These are phyloP conservation scores for Nerophis lumbriciformis DNA, from an alignment of 2,113 vertebrate genomes.

Conservation along the genomic window DNA sequence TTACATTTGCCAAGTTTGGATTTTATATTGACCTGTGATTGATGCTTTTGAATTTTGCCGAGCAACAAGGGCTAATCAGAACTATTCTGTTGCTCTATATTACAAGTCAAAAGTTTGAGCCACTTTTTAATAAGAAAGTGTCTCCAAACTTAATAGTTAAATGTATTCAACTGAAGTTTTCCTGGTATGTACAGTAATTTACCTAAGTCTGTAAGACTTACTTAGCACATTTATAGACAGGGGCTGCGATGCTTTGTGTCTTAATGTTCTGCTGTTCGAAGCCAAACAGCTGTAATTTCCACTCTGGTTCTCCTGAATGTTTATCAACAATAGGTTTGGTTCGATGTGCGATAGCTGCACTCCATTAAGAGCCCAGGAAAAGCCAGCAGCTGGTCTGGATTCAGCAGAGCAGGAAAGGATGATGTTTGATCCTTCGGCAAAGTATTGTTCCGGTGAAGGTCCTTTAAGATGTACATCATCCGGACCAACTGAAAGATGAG, in stretches of 20 bases:
- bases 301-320: constrained; percentile 37
- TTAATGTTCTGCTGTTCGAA: constrained; percentile 44
- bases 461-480: neutral
- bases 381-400: constrained; percentile 42
- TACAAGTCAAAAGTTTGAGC: neutral
- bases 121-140: neutral
- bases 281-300: constrained; percentile 58
- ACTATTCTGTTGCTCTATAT: no score
- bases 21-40: neutral
- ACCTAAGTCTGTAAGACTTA: constrained; percentile 21
- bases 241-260: constrained; percentile 29
- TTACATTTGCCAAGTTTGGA: neutral
- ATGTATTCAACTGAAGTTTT: neutral
- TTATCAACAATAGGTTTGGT: constrained; percentile 32
- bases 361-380: constrained; percentile 48
- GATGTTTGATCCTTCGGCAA: constrained; percentile 37
- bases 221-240: constrained; percentile 27
- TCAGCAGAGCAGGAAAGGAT: constrained; percentile 39
- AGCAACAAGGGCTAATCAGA: neutral
- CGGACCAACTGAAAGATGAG: neutral
- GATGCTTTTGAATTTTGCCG: neutral
- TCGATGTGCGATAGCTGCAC: constrained; percentile 1
- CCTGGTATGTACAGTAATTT: no score
- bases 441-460: neutral
- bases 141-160: no score